These are phyloP conservation scores for Reticulitermes lucifugus DNA, from an alignment of 2,888 invertebrate species.

Conservation along the genomic window DNA sequence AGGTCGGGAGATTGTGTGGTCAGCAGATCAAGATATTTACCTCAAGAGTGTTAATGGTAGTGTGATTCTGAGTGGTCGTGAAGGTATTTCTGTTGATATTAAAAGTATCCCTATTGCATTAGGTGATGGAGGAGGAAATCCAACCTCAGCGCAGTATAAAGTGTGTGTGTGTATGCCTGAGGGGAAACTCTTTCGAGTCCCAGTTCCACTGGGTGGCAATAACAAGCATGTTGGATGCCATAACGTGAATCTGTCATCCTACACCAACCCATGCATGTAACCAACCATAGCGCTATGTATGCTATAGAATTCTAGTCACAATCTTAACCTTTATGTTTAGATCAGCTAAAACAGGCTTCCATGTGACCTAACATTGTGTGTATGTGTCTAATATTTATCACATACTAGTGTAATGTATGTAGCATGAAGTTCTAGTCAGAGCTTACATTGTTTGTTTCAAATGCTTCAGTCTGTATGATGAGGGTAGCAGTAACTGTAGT, in stretches of 20 bases:
- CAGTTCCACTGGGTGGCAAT: slow-evolving; percentile 66
- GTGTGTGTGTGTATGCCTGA: slow-evolving; percentile 92
- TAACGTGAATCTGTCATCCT: slow-evolving; percentile 71
- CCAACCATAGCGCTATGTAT: not conserved
- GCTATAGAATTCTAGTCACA: too few relatives aligned
- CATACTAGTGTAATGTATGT: too few relatives aligned
- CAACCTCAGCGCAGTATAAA: slow-evolving; percentile 77
- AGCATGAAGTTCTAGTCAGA: too few relatives aligned
- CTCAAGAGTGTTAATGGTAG: slow-evolving; percentile 82
- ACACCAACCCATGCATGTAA: slow-evolving; percentile 74
- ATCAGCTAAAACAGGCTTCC: too few relatives aligned
- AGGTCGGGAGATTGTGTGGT: slow-evolving; percentile 77
- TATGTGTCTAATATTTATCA: not conserved
- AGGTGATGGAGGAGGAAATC: slow-evolving; percentile 63
- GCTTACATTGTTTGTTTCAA: too few relatives aligned
- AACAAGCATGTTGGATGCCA: slow-evolving; percentile 70
- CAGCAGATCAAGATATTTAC: slow-evolving; percentile 82
- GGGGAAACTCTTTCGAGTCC: slow-evolving; percentile 84
- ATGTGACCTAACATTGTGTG: not conserved
- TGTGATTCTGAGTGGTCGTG: slow-evolving; percentile 75
- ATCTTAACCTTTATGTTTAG: not conserved
- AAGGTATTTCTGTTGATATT: slow-evolving; percentile 79
- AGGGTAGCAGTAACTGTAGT: too few relatives aligned
- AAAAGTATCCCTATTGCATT: slow-evolving; percentile 77
- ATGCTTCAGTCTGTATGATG: too few relatives aligned